These are phyloP conservation scores for Megaceryle maxima DNA, from an alignment of 2,113 vertebrate genomes.

Conservation along the genomic window DNA sequence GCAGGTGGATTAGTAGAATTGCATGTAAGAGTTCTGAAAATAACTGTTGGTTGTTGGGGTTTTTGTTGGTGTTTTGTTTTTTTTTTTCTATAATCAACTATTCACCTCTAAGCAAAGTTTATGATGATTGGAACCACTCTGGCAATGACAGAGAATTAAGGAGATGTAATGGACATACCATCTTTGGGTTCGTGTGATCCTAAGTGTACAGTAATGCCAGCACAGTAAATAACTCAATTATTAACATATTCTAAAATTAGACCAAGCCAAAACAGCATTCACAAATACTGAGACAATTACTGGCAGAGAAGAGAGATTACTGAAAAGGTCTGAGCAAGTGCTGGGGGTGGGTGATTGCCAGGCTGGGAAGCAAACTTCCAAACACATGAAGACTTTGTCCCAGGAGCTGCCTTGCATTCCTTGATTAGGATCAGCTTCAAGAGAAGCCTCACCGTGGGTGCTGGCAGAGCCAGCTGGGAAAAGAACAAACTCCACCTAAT, in stretches of 20 bases:
- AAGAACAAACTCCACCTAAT: neutral
- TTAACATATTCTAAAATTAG: conserved; percentile 46
- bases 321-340: conserved; percentile 21
- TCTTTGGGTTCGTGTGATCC: neutral
- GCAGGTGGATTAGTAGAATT: neutral
- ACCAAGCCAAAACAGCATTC: conserved; percentile 18
- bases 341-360: conserved; percentile 6
- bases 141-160: conserved; percentile 1
- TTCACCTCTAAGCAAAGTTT: neutral
- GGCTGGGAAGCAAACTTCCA: conserved; percentile 14
- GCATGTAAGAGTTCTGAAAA: neutral
- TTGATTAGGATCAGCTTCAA: conserved; percentile 21
- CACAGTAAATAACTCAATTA: conserved; percentile 30
- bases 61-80: neutral
- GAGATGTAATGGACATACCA: neutral
- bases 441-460: neutral
- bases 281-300: conserved; percentile 19
- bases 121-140: neutral
- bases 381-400: neutral
- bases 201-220: neutral
- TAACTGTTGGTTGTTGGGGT: neutral
- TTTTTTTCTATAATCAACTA: neutral
- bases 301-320: conserved; percentile 12
- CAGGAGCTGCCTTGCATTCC: conserved; percentile 21
- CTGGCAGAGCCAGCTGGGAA: neutral